Percentiles rank a stretch among this genome's conserved stretches.
phyloP scores from a whole-genome alignment of 2,797 vertebrate species.

The Oreonectes daqikongensis region DNA sequence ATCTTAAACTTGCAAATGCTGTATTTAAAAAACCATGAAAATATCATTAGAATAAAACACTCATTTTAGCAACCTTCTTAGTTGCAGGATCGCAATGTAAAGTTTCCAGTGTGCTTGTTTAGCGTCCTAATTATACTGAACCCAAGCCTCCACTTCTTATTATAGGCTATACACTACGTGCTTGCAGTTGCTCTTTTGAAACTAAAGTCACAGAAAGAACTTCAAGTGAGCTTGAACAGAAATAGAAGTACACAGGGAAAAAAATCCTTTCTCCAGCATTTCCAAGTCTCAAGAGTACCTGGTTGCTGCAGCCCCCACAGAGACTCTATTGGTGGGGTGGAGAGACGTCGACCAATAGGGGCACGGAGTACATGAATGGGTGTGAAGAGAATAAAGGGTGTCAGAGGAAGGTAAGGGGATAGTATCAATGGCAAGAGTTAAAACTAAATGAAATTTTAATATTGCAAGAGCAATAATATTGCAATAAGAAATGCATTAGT shows the following conservation, averaged over 20 bases:
- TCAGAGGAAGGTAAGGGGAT: conserved; percentile 46
- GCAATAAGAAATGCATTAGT: neutral
- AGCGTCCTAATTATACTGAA: conserved; percentile 12
- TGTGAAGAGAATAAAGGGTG: conserved; percentile 48
- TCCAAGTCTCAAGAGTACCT: conserved; percentile 76
- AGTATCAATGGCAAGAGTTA: conserved; percentile 57
- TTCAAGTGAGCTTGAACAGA: conserved; percentile 67
- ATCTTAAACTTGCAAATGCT: too few relatives aligned
- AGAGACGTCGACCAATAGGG: conserved; percentile 77
- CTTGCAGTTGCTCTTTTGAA: conserved; percentile 2
- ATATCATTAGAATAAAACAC: too few relatives aligned
- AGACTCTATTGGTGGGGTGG: conserved; percentile 76
- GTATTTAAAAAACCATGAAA: too few relatives aligned
- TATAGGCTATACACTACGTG: neutral
- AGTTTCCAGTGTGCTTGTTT: neutral
- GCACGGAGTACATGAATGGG: conserved; percentile 59
- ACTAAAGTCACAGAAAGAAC: conserved; percentile 5
- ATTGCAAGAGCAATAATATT: too few relatives aligned
- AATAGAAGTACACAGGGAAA: conserved; percentile 72
- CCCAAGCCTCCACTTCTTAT: neutral
- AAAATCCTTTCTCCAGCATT: conserved; percentile 74
- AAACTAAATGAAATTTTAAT: neutral
- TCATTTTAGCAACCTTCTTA: too few relatives aligned
- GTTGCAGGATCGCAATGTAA: neutral
- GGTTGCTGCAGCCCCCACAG: conserved; percentile 78